These are phyloP conservation scores for Podocnemis expansa DNA, from an alignment of 2,113 vertebrate species.

Conservation along the genomic window DNA sequence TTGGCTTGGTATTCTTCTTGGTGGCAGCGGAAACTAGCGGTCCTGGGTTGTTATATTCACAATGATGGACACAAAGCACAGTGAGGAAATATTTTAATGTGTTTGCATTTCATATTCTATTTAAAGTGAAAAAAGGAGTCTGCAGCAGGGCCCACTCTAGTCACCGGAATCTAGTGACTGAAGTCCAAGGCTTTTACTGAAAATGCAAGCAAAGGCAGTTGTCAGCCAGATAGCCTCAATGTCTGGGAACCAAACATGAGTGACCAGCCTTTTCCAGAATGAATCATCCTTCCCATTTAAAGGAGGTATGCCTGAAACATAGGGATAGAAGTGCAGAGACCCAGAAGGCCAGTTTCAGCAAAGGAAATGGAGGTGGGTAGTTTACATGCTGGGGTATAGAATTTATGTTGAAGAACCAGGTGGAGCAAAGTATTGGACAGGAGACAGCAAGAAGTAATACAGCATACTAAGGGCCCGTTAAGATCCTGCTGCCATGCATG, in stretches of 20 bases:
- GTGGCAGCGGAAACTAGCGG: not conserved
- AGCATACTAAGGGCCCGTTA: not conserved
- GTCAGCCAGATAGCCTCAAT: not conserved
- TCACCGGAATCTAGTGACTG: not conserved
- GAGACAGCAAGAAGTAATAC: not conserved
- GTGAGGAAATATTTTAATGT: rapidly evolving
- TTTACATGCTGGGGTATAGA: not conserved
- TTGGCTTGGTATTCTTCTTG: not conserved
- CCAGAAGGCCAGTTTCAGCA: not conserved
- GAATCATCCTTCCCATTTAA: not conserved
- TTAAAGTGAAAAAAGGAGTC: not conserved
- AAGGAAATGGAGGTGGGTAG: not conserved
- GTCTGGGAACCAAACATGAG: not conserved
- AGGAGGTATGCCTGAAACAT: rapidly evolving
- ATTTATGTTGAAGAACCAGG: not conserved
- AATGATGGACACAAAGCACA: not conserved
- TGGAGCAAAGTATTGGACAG: not conserved
- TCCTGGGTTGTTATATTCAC: not conserved
- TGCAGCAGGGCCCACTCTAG: too few species aligned
- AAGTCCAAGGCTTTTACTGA: not conserved
- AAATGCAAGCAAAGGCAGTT: not conserved
- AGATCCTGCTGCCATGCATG: not conserved
- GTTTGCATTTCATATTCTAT: not conserved
- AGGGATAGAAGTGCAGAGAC: not conserved
- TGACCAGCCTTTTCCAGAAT: not conserved